Evolutionary conservation across 2,797 vertebrate species (phyloP), one percentile per base, ranked within the genome.

Genomic region (Crenichthys baileyi): DNA sequence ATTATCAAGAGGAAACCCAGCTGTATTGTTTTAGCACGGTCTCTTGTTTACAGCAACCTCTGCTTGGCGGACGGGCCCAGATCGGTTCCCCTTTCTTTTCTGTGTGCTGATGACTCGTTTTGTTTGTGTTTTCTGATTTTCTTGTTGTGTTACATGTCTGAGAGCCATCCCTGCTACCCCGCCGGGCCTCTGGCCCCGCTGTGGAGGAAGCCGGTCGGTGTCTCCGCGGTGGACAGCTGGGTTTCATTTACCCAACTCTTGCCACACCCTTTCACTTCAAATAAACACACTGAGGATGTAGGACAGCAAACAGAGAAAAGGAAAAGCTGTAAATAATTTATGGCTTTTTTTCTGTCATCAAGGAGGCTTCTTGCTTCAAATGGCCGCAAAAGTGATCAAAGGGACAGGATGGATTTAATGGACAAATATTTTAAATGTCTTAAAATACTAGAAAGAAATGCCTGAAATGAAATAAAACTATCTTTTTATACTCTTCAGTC

Each of bases 11-110:
- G 85, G 79, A 92, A 89, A 91, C 86, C 90, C 94, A 95, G 94
- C 92, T 95, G 94, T 93, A 93, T 94, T 93, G 89, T 95, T 91
- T 94, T 92, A 93, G 90, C 91, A 73, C 72, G 36, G 82, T 87
- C 77, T 79, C 83, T 92, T 95, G 94, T 95, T 95, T 95, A 95
- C 92, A 87, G 68, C 79, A 93, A 81, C 82, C 77, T 80, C 84
- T 87, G 86, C 84, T 67, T 73, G 72, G 89, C 68, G 87, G 84
- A 92, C 15, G 79, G 78, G 75, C 88, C 53, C 41, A 31, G 61
- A 88, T 84, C 78, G 77, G 86, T 91, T 87, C 87, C 20, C 71
- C 85, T 90, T 80, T 82, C 90, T 88, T 90, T 67, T 68, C 91
- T 94, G 90, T 92, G 90, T 93, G 91, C 88, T 91, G 92, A 92